Evolutionary conservation across 2,797 vertebrate genomes (phyloP), one percentile per base, ranked within the genome.

Genomic region (Nyctibius grandis): DNA sequence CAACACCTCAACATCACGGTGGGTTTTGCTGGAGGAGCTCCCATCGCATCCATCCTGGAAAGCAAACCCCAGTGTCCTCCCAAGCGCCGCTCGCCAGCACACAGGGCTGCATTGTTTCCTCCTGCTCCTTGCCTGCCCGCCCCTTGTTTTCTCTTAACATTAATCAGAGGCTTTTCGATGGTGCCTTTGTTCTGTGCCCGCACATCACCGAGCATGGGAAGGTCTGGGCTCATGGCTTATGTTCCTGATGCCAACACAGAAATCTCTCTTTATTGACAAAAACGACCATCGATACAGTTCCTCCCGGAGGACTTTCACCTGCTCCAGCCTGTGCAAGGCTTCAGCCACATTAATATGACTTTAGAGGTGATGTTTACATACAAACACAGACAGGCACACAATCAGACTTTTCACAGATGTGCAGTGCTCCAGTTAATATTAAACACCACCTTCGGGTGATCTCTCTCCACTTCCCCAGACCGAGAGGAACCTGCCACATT

Each of bases 221-320:
- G 83, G 33, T 22, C 65, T 40, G 83, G 56, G 33, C 47, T 86
- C 25, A 0, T 1, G 54, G 72, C 14, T 83, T 38, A 33, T 15
- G 8, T 54, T 59, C 53, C 89, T 44, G 60, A 7, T 78, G 45
- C 77, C 74, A 51, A 42, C 51, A 25, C 3, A 40, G 68, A 69
- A 31, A 85, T 56, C 45, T 21, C 4, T 54, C 40, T 74, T 29
- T 89, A n/a, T 50, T 78, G 84, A 76, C 86, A 57, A 61, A 73
- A 50, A 2, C 3, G 1, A 11, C 3, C 60, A n/a, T 31, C 0
- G 0, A 65, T 36, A 36, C 28, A 9, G 20, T 57, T 50, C 38
- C 79, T 69, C 31, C 73, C 28, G 82, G 47, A 90, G 88, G 82
- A 96, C 75, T 91, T 96, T 85, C 91, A 93, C 88, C 87, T 48